Conservation (phyloP, 2,888 invertebrate genomes). For the Tetheella fluctuosa region DNA sequence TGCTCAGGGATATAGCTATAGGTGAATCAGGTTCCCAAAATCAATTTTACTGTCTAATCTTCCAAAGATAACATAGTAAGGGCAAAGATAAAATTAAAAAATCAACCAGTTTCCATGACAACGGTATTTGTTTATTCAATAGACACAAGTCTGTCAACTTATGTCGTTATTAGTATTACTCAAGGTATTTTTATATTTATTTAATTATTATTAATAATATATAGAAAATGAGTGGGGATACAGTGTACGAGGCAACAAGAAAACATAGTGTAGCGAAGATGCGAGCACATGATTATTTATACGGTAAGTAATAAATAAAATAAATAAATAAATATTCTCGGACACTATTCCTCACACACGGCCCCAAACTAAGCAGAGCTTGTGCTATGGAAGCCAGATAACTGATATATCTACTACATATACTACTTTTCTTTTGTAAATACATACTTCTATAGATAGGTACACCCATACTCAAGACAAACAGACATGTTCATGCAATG, state of each 20-base stretch:
- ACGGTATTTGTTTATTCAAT: slow-evolving; percentile 8
- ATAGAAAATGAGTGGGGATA: slow-evolving; percentile 63
- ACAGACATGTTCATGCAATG: too few relatives aligned
- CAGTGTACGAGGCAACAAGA: slow-evolving; percentile 46
- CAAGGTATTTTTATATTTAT: background rate
- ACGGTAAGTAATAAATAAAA: slow-evolving; percentile 67
- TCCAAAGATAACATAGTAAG: background rate
- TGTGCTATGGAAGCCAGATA: too few relatives aligned
- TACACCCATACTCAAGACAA: too few relatives aligned
- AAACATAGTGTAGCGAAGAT: slow-evolving; percentile 45
- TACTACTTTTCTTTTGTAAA: too few relatives aligned
- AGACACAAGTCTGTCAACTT: slow-evolving; percentile 18
- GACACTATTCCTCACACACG: too few relatives aligned
- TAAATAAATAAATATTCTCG: too few relatives aligned
- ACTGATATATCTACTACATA: too few relatives aligned
- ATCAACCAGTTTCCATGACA: background rate
- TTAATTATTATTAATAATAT: background rate
- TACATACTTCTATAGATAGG: too few relatives aligned
- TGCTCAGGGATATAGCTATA: too few relatives aligned
- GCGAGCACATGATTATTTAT: slow-evolving; percentile 73
- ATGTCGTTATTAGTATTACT: background rate
- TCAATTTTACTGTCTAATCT: too few relatives aligned
- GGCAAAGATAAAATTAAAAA: background rate
- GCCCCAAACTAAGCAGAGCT: too few relatives aligned
- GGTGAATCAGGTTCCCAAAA: too few relatives aligned